Evolutionary conservation across 2,797 vertebrate species (phyloP), one percentile per base, ranked within the genome.

Genomic region (Acrocephalus scirpaceus): DNA sequence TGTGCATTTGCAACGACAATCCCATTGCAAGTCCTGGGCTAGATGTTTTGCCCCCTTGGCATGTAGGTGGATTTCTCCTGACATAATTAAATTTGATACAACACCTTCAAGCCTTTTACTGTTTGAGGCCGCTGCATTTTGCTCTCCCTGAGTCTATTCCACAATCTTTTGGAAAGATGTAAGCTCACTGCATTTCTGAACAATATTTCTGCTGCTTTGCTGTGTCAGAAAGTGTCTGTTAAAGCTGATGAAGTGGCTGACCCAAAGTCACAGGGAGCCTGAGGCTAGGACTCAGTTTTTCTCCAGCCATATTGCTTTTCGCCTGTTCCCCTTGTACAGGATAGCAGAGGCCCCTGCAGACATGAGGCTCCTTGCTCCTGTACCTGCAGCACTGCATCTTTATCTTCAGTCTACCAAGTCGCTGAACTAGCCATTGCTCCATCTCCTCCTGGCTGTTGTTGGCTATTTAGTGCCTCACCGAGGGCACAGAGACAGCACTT

Each of bases 281-380:
- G 29, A 51, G 34, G 25, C 11, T 53, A 23, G 16, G 12, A 36
- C 7, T 4, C 0, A 1, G 16, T 3, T 51, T 86, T 16, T 50
- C 58, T 38, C n/a, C 25, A 45, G 15, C 36, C 0, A 0, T 23
- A 2, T 13, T 70, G 8, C 18, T 25, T 16, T 44, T 45, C 38
- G 42, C 18, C 54, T 38, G 6, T 18, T 90, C 48, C 27, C 19
- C 19, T 13, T 17, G 5, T 13, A 7, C 10, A 42, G 60, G 12
- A 19, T 3, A 71, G n/a, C 51, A 85, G 40, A 65, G 20, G 15
- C 10, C 17, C 8, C 47, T 10, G 13, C 20, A 67, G 54, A 16
- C 5, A 6, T 0, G 0, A 25, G 12, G 23, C 7, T 78, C 29
- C 50, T 69, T 7, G 5, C 34, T 21, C 10, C 62, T 72, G 30